Evolutionary conservation across 2,113 vertebrate genomes (phyloP).

Genomic region (Danionella cerebrum): DNA sequence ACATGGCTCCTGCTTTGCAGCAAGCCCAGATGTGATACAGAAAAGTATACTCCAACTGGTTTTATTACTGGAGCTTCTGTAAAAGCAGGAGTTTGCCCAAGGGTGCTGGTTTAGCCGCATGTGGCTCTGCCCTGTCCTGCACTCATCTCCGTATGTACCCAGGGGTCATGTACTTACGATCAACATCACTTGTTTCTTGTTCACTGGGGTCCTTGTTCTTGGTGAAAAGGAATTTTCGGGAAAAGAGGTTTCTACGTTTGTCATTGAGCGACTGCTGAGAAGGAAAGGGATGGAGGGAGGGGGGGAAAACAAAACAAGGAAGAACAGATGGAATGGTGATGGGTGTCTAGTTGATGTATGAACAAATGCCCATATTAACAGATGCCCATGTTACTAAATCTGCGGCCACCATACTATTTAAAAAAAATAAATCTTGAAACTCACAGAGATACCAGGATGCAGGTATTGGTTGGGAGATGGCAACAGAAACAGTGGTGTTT

Average conservation of each 20-base stretch:
- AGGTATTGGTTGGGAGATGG: constrained; percentile 46
- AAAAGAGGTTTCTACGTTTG: constrained; percentile 85
- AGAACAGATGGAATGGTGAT: constrained; percentile 27
- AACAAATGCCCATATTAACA: constrained; percentile 58
- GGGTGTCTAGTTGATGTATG: constrained; percentile 75
- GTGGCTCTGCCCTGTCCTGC: constrained; percentile 59
- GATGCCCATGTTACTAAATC: constrained; percentile 66
- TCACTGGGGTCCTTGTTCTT: constrained; percentile 90
- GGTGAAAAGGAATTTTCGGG: constrained; percentile 90
- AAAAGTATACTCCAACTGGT: too few relatives aligned
- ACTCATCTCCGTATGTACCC: constrained; percentile 28
- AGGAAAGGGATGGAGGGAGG: constrained; percentile 50
- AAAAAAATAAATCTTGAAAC: not conserved
- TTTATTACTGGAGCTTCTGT: not conserved
- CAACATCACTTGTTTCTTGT: constrained; percentile 82
- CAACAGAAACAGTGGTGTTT: constrained; percentile 62
- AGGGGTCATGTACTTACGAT: constrained; percentile 76
- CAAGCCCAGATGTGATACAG: not conserved
- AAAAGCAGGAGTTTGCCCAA: constrained; percentile 61
- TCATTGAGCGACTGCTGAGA: constrained; percentile 83
- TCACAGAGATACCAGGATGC: too few relatives aligned
- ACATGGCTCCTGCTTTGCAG: constrained; percentile 17
- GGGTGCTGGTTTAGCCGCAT: constrained; percentile 67
- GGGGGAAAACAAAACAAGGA: constrained; percentile 77
- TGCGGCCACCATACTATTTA: constrained; percentile 26